A percentile compares a stretch with the other conserved stretches of the same genome.
These are phyloP conservation scores for Aphaenogaster rudis DNA, from an alignment of 1,140 invertebrate species.

Conservation along the genomic window DNA sequence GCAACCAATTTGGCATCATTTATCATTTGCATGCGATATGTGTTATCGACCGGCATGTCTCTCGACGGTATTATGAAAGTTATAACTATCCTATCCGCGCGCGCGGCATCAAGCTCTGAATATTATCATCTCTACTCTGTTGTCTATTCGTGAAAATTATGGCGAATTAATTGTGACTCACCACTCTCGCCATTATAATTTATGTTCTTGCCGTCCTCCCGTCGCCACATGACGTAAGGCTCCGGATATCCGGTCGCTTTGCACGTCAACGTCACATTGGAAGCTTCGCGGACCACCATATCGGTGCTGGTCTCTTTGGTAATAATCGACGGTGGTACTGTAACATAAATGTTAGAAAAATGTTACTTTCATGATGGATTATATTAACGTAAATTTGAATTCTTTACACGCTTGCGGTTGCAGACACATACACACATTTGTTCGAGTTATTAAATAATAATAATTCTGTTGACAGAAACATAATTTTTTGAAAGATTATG, in stretches of 20 bases:
- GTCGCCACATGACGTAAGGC: slow-evolving; percentile 96
- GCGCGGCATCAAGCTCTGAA: neutral
- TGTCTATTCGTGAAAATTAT: slow-evolving; percentile 16
- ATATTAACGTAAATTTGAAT: neutral
- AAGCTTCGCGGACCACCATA: slow-evolving; percentile 95
- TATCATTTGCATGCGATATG: slow-evolving; percentile 1
- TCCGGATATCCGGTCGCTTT: slow-evolving; percentile 96
- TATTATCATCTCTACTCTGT: neutral
- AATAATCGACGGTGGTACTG: slow-evolving; percentile 95
- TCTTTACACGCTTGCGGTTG: neutral
- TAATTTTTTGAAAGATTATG: neutral
- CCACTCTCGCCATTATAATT: slow-evolving; percentile 94
- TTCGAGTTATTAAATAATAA: neutral
- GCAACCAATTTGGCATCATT: slow-evolving; percentile 3
- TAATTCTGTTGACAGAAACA: neutral
- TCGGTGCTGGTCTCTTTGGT: slow-evolving; percentile 95
- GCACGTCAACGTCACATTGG: slow-evolving; percentile 95
- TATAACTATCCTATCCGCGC: neutral
- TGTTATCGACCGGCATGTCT: slow-evolving; percentile 1
- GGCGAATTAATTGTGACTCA: slow-evolving; percentile 83
- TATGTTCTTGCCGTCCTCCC: slow-evolving; percentile 95
- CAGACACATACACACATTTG: neutral
- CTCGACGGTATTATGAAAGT: slow-evolving; percentile 18
- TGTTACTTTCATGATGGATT: neutral
- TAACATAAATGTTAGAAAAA: slow-evolving; percentile 48